A percentile compares a stretch with the other conserved stretches of the same genome.
Evolutionary conservation across 2,113 vertebrate genomes (phyloP).

Genomic region (Oplegnathus fasciatus): DNA sequence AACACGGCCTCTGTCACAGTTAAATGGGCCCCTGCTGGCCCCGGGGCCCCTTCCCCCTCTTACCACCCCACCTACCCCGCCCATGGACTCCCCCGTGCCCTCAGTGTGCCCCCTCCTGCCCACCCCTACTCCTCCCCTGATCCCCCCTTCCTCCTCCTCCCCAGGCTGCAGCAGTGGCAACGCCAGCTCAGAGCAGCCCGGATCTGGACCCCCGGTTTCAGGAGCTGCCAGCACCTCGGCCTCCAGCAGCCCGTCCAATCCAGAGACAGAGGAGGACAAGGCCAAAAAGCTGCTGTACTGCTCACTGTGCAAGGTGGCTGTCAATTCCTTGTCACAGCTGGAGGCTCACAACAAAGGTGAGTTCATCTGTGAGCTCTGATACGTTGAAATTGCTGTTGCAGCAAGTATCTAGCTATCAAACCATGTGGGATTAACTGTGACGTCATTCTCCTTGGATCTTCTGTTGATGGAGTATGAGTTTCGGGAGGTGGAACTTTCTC

Average conservation of each 20-base stretch:
- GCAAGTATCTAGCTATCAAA: constrained; percentile 5
- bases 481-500: constrained; percentile 6
- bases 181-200: constrained; percentile 70
- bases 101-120: constrained; percentile 73
- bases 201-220: constrained; percentile 44
- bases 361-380: constrained; percentile 13
- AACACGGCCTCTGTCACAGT: constrained; percentile 64
- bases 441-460: neutral
- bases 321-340: constrained; percentile 94
- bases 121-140: constrained; percentile 64
- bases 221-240: constrained; percentile 46
- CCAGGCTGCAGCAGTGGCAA: constrained; percentile 69
- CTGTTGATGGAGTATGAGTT: constrained; percentile 12
- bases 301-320: constrained; percentile 93
- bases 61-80: constrained; percentile 70
- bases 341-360: constrained; percentile 96
- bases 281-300: constrained; percentile 94
- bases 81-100: constrained; percentile 78
- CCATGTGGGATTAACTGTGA: neutral
- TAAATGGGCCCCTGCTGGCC: constrained; percentile 73
- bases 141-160: constrained; percentile 75
- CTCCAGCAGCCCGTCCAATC: constrained; percentile 68
- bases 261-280: constrained; percentile 91
- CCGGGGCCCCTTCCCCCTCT: constrained; percentile 68
- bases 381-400: neutral